Evolutionary conservation across 2,888 invertebrate genomes (phyloP), one percentile per base, ranked within the genome.

Genomic region (Eupithecia dodoneata): DNA sequence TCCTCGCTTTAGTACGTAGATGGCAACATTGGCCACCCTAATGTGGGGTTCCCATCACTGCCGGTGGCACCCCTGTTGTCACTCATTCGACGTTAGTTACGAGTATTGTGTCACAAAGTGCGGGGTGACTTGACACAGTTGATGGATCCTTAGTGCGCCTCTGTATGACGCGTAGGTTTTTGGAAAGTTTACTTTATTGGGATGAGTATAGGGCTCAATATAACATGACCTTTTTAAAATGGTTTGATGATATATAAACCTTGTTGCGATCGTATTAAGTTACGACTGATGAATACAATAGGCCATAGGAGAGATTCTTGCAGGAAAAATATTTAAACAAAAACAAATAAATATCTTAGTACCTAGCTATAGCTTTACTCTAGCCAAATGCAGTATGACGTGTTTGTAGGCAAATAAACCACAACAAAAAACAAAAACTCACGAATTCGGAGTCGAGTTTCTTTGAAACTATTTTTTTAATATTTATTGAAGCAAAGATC

Each of bases 51-150:
- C 73, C 71, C 73, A 69, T 77, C 81, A 76, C 76, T 72, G 80
- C 77, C 81, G 81, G 80, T 81, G 79, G 83, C 79, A 77, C 81
- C 80, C 80, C 75, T 72, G 80, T 81, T 80, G 77, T 77, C 80
- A 80, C 78, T 81, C 83, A 82, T 83, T 83, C 77, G 81, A 81
- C 82, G 79, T 83, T 80, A 80, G 78, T 81, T 80, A 79, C 81
- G 77, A 76, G 80, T 76, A 79, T 79, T 80, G 81, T 79, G 78
- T 80, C 81, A 76, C 73, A 75, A 76, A 81, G 81, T 79, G 76
- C 59, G 78, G 79, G 81, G 82, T 80, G 77, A 76, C 76, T 73
- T 76, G 49, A 71, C 49, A 79, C 65, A 74, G 79, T 76, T 67
- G 76, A 15, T 44, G 44, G 44, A 63, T 63, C 63, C 63, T 63